Percentiles rank a stretch among this genome's conserved stretches.
phyloP scores from a whole-genome alignment of 2,797 vertebrate genomes.

The Coracias cyanogaster region DNA sequence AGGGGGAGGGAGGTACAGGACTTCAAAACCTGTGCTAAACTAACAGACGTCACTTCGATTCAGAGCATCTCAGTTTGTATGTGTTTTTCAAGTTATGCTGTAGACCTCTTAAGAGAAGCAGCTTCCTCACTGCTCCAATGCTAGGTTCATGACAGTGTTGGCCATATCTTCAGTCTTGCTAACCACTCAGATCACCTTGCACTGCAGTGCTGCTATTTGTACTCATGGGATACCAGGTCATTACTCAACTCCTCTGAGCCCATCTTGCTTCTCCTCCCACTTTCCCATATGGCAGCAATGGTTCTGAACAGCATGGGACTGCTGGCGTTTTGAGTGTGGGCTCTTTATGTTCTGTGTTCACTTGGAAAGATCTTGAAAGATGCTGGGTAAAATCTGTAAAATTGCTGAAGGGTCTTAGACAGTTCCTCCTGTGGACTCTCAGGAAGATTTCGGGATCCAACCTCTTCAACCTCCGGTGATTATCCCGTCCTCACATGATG shows the following conservation, averaged over 20 bases:
- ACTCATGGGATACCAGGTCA: not conserved
- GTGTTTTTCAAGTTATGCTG: not conserved
- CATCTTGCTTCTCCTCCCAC: not conserved
- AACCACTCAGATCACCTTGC: not conserved
- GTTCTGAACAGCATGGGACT: not conserved
- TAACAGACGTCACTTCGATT: not conserved
- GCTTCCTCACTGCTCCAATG: not conserved
- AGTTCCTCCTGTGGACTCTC: not conserved
- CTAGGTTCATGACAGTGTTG: not conserved
- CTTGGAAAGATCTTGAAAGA: not conserved
- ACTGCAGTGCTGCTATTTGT: not conserved
- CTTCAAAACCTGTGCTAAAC: constrained; percentile 1
- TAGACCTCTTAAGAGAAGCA: not conserved
- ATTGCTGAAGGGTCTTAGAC: not conserved
- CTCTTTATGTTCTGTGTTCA: not conserved
- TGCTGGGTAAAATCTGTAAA: not conserved
- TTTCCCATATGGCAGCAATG: not conserved
- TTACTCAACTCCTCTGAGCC: not conserved
- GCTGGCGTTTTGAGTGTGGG: not conserved
- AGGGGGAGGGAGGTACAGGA: not conserved
- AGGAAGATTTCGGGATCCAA: not conserved
- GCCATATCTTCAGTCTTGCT: rapidly evolving
- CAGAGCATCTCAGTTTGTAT: not conserved
- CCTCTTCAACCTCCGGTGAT: not conserved
- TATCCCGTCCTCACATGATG: not conserved